Conservation (phyloP, 2,797 vertebrate species). For the Gymnothorax javanicus region DNA sequence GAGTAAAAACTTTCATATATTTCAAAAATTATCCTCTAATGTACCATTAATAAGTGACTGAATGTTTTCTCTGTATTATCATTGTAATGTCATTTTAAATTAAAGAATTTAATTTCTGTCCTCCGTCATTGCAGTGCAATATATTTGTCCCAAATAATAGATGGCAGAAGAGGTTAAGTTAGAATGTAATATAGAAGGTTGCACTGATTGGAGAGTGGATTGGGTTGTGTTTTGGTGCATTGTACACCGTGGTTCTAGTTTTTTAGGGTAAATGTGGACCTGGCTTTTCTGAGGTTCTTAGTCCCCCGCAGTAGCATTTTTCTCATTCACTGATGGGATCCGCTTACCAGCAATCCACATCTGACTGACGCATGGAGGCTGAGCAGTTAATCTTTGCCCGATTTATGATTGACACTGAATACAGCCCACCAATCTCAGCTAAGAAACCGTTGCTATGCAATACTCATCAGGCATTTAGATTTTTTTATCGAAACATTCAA, state of each 20-base stretch:
- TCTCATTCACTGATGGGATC: conserved; percentile 38
- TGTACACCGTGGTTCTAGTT: background rate
- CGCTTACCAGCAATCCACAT: conserved; percentile 34
- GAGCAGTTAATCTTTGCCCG: conserved; percentile 54
- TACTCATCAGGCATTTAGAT: no score
- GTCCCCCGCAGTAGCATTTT: background rate
- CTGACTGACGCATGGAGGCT: conserved; percentile 47
- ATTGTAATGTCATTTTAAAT: background rate
- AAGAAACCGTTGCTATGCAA: no score
- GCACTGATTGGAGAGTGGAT: background rate
- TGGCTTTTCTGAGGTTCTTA: background rate
- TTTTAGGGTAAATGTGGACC: background rate
- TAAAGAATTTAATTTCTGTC: background rate
- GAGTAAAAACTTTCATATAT: background rate
- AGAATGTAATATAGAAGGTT: background rate
- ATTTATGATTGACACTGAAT: no score
- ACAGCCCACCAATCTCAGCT: no score
- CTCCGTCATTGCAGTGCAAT: background rate
- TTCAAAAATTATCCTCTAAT: background rate
- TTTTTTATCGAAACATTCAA: no score
- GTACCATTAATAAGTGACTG: background rate
- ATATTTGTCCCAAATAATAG: background rate
- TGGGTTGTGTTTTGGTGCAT: background rate
- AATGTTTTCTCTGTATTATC: background rate
- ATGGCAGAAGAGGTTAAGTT: background rate